Evolutionary conservation across 2,888 invertebrate genomes (phyloP), one percentile per base, ranked within the genome.

Genomic region (Microplitis manilae): DNA sequence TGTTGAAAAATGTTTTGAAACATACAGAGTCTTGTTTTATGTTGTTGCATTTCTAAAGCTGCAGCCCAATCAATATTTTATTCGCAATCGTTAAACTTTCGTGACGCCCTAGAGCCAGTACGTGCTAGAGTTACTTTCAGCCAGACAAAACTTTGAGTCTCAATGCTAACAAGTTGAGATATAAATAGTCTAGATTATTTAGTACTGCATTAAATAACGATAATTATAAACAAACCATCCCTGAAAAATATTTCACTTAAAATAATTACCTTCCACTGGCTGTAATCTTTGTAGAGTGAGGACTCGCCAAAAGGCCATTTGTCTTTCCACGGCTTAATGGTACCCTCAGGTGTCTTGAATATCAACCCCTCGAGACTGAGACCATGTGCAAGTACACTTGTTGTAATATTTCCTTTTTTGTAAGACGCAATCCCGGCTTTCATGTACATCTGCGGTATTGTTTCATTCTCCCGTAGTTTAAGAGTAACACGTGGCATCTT

Each of bases 221-320:
- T 50, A 50, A 6, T 50, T 50, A 50, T 50, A 13, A 50, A 30
- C 30, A 30, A 30, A 30, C 30, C 30, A 30, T 2, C 4, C 20
- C 20, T 30, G 30, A 30, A 30, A 30, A 30, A 30, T 30, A 30
- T 61, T 65, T 69, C 64, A 20, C 38, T 50, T 50, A 50, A 50
- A 50, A 50, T 9, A 90, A 92, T 91, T 87, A 94, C 94, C 90
- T 93, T 92, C 93, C 93, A 94, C 88, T 93, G 93, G 86, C 50
- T 50, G 50, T 50, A 50, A 50, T 50, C 50, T 50, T 93, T 93
- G 87, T 93, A 93, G 17, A 93, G 92, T 40, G 94, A 92, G 59
- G 93, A 92, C 87, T 93, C 93, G 67, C 93, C 92, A 86, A 93
- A 93, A 9, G 93, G 92, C 93, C 94, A 94, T 79, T 93, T 92